These are phyloP conservation scores for Drosophila sulfurigaster DNA, from an alignment of 1,140 invertebrate genomes.

Conservation along the genomic window DNA sequence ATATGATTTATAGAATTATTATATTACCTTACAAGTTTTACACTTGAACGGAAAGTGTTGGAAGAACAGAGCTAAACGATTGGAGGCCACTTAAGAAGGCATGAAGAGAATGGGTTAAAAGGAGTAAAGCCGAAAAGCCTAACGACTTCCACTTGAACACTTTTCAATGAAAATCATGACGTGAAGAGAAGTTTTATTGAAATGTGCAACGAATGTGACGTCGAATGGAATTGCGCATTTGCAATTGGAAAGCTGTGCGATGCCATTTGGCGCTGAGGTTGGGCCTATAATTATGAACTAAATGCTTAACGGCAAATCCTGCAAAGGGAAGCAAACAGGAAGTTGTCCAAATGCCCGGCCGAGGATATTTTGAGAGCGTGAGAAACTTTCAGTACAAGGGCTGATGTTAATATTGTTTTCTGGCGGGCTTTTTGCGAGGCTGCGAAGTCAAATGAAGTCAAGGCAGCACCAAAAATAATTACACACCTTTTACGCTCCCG, in stretches of 20 bases:
- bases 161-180: constrained; percentile 74
- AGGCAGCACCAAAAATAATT: constrained; percentile 68
- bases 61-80: constrained; percentile 25
- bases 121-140: constrained; percentile 63
- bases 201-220: constrained; percentile 68
- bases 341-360: constrained; percentile 59
- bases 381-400: constrained; percentile 57
- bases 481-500: constrained; percentile 54
- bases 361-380: constrained; percentile 57
- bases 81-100: constrained; percentile 41
- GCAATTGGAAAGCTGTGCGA: constrained; percentile 54
- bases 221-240: constrained; percentile 68
- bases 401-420: constrained; percentile 38
- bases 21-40: not conserved
- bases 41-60: constrained; percentile 46
- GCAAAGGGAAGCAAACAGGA: constrained; percentile 34
- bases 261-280: constrained; percentile 20
- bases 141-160: constrained; percentile 81
- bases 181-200: constrained; percentile 38
- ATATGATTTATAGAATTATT: no score
- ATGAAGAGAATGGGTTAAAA: constrained; percentile 7
- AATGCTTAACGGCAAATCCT: constrained; percentile 2
- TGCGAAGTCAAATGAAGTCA: constrained; percentile 57
- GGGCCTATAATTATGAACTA: constrained; percentile 40
- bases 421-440: constrained; percentile 70